phyloP scores from a whole-genome alignment of 1,140 invertebrate species.

The Heliothis subflexa region DNA sequence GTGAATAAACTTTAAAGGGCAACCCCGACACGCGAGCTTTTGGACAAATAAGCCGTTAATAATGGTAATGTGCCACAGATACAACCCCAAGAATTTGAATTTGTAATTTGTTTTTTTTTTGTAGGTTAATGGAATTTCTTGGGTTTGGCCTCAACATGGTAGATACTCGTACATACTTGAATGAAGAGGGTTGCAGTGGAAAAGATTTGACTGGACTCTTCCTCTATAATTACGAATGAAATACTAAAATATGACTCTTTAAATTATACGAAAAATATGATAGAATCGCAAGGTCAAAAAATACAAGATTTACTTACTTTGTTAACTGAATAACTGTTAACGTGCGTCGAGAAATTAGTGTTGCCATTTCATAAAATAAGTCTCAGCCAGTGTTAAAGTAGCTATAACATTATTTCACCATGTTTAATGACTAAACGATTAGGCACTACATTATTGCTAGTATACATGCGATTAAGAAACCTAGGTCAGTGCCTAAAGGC shows the following conservation, averaged over 20 bases:
- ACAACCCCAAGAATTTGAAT: conserved; percentile 27
- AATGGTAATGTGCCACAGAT: conserved; percentile 53
- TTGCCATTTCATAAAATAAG: conserved; percentile 11
- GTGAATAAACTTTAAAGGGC: conserved; percentile 48
- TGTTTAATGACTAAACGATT: conserved; percentile 33
- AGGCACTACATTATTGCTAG: conserved; percentile 20
- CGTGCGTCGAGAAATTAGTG: neutral
- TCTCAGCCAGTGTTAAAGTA: neutral
- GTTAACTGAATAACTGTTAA: neutral
- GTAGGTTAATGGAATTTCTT: conserved; percentile 7
- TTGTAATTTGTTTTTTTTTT: neutral
- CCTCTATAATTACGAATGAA: too few species aligned
- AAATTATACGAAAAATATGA: too few species aligned
- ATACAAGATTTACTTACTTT: neutral
- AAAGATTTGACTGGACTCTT: neutral
- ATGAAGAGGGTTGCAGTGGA: neutral
- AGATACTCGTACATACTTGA: neutral
- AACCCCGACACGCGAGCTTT: conserved; percentile 61
- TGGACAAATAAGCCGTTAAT: conserved; percentile 62
- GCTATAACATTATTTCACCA: neutral
- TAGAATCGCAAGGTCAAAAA: too few species aligned
- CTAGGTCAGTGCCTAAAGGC: neutral
- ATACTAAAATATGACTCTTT: too few species aligned
- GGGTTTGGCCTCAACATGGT: neutral
- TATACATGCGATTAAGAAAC: conserved; percentile 12